Conservation (phyloP, 2,797 vertebrate species). For the Heterohyrax brucei region DNA sequence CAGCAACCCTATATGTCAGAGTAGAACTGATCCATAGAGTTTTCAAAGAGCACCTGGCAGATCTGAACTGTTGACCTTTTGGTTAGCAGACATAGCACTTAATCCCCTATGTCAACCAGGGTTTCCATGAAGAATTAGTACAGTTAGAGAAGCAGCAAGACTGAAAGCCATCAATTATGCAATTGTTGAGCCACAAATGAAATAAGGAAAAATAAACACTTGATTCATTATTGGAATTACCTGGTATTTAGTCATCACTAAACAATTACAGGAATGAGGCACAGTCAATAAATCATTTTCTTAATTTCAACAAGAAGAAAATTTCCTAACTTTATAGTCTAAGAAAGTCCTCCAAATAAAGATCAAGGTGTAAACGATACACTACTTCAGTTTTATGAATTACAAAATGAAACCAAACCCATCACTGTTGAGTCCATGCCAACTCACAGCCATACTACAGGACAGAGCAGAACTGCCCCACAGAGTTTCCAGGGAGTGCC, state of each 20-base stretch:
- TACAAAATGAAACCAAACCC: background rate
- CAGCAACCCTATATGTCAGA: too few species aligned
- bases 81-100: too few species aligned
- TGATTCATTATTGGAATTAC: background rate
- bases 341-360: background rate
- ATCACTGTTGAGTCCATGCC: too few species aligned
- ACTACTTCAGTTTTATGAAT: slow-evolving; percentile 44
- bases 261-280: background rate
- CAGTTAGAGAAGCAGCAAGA: background rate
- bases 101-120: too few species aligned
- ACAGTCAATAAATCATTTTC: background rate
- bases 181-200: slow-evolving; percentile 13
- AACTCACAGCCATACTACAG: too few species aligned
- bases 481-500: too few species aligned
- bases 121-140: background rate
- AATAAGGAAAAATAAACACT: background rate
- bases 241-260: background rate
- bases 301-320: background rate
- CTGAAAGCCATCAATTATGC: slow-evolving; percentile 30
- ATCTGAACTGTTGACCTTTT: too few species aligned
- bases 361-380: background rate
- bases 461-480: too few species aligned
- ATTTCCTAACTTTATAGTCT: background rate
- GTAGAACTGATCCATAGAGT: too few species aligned
- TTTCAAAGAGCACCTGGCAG: too few species aligned